phyloP scores from a whole-genome alignment of 2,888 invertebrate genomes.

The Eulithis testata region DNA sequence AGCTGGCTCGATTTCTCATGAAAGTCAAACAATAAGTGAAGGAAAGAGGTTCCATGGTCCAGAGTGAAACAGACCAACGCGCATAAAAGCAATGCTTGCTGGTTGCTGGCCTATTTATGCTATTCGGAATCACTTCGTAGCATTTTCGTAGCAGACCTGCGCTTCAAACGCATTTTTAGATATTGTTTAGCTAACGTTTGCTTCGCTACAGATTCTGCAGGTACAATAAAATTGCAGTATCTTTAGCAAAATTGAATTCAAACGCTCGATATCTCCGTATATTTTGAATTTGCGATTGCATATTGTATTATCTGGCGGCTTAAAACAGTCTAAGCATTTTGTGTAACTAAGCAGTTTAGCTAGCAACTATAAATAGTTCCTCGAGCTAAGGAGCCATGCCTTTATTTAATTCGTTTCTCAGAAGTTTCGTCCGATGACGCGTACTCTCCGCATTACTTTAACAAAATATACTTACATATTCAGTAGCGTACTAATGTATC shows the following conservation, averaged over 20 bases:
- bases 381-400: constrained; percentile 41
- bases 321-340: constrained; percentile 14
- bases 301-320: constrained; percentile 13
- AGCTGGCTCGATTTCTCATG: not conserved
- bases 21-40: not conserved
- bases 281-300: not conserved
- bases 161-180: constrained; percentile 13
- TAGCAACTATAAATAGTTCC: constrained; percentile 49
- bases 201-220: not conserved
- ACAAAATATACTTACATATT: constrained; percentile 25
- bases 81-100: not conserved
- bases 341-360: constrained; percentile 23
- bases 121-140: constrained; percentile 6
- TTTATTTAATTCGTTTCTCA: constrained; percentile 45
- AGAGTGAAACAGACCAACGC: constrained; percentile 9
- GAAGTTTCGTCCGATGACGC: constrained; percentile 35
- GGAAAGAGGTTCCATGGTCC: not conserved
- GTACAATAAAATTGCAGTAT: not conserved
- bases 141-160: constrained; percentile 2
- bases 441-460: constrained; percentile 12
- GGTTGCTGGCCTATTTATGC: constrained; percentile 21
- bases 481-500: constrained; percentile 25
- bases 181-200: not conserved
- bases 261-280: not conserved
- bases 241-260: constrained; percentile 11